Base-by-base conservation (phyloP, 2,888 invertebrate genomes). In the Lithosia quadra region DNA sequence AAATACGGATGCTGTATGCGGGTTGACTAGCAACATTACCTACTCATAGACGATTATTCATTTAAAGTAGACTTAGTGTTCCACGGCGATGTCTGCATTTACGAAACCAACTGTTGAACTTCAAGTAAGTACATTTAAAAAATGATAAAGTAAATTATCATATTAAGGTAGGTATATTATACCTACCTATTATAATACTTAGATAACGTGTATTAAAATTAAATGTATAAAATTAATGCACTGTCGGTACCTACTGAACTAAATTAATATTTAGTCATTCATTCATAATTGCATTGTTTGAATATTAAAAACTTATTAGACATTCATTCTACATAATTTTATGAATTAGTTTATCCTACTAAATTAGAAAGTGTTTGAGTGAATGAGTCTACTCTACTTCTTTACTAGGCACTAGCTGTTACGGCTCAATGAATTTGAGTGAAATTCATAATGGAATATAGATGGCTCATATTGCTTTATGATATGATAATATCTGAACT, bases 251-350 rank as follows among this genome's bases (percentile, higher is more conserved):
- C 15, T 49, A n/a, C 49, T 49, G 9, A 49, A 49, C 8, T 49
- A 49, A 49, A n/a, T 49, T n/a, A n/a, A 49, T 43, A 18, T 18
- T n/a, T n/a, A 49, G 18, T n/a, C 49, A 49, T 49, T 49, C 49
- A 49, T 49, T 49, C 24, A 56, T 56, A 24, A 33, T 28, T 58
- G 58, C 58, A 33, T 24, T 11, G 28, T 65, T 63, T 49, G 49
- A 49, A 49, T 49, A n/a, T n/a, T 49, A 49, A n/a, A 49, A 49
- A 49, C 18, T n/a, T 49, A 49, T 43, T 49, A 49, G 8, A 18
- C 49, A 49, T 49, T 49, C 49, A 49, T 49, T 49, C 49, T n/a
- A 49, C n/a, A 49, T n/a, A n/a, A 49, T 49, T 49, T n/a, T 49
- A 49, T 49, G 49, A 49, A 49, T 56, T 56, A 15, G 22, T 56